These are phyloP conservation scores for Amia ocellicauda DNA, from an alignment of 2,113 vertebrate genomes.

Conservation along the genomic window DNA sequence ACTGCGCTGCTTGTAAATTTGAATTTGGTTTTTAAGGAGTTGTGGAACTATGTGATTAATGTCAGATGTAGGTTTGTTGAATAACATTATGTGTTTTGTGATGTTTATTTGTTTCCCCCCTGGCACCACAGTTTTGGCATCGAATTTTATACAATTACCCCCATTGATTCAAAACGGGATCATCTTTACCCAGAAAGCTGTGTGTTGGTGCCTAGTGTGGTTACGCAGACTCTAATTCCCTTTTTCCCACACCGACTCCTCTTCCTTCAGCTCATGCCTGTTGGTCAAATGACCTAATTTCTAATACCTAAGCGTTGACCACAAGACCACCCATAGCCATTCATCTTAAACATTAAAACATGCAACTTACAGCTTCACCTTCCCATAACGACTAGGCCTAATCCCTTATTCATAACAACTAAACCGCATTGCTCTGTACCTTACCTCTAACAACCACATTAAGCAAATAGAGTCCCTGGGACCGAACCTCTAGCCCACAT, in stretches of 20 bases:
- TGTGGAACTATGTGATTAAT: slow-evolving; percentile 18
- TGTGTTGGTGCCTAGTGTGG: neutral
- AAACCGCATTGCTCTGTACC: too few relatives aligned
- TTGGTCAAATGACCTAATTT: neutral
- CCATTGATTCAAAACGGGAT: neutral
- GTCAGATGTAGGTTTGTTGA: slow-evolving; percentile 9
- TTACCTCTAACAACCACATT: too few relatives aligned
- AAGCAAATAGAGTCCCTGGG: too few relatives aligned
- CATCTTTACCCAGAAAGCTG: neutral
- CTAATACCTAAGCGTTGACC: too few relatives aligned
- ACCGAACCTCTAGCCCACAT: too few relatives aligned
- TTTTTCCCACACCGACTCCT: neutral
- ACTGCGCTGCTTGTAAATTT: neutral
- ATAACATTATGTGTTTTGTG: slow-evolving; percentile 8
- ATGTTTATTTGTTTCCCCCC: neutral
- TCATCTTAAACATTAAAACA: too few relatives aligned
- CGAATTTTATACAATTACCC: slow-evolving; percentile 10
- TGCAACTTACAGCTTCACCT: too few relatives aligned
- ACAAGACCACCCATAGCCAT: too few relatives aligned
- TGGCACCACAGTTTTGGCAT: neutral
- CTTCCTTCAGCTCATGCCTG: neutral
- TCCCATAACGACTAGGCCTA: too few relatives aligned
- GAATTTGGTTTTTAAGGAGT: neutral
- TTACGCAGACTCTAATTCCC: neutral
- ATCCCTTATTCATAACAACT: too few relatives aligned